These are phyloP conservation scores for Latrodectus geometricus DNA, from an alignment of 1,140 invertebrate species.

Conservation along the genomic window DNA sequence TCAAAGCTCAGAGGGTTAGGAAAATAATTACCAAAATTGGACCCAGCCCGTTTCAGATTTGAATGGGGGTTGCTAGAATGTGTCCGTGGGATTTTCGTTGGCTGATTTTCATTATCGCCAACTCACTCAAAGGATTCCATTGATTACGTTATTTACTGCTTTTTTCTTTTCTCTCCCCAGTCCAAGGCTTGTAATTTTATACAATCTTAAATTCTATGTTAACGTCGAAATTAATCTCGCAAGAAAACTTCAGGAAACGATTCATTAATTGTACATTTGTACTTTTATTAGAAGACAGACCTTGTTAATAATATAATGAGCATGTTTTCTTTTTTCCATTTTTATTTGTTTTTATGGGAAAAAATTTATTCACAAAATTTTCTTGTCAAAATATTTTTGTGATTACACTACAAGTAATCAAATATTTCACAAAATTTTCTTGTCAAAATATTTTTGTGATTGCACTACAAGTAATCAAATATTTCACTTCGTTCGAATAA, in stretches of 20 bases:
- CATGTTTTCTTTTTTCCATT: neutral
- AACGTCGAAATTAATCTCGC: too few species aligned
- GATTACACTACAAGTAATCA: neutral
- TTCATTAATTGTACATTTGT: too few species aligned
- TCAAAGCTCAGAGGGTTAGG: neutral
- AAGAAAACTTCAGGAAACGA: too few species aligned
- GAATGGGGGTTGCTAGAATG: conserved; percentile 20
- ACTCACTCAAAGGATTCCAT: conserved; percentile 3
- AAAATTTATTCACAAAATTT: neutral
- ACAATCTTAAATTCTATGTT: neutral
- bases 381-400: neutral
- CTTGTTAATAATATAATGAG: too few species aligned
- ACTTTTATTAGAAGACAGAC: too few species aligned
- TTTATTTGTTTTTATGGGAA: neutral
- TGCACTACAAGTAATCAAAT: neutral
- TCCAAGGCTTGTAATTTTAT: neutral
- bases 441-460: neutral
- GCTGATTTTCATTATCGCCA: conserved; percentile 2
- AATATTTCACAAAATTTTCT: neutral
- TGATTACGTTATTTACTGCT: neutral
- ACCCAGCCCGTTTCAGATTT: conserved; percentile 1
- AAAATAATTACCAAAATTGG: neutral
- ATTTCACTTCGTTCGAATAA: too few species aligned
- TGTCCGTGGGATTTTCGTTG: neutral
- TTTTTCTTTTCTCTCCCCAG: neutral